Evolutionary conservation across 2,113 vertebrate genomes (phyloP).

Genomic region (Mormoops blainvillei): DNA sequence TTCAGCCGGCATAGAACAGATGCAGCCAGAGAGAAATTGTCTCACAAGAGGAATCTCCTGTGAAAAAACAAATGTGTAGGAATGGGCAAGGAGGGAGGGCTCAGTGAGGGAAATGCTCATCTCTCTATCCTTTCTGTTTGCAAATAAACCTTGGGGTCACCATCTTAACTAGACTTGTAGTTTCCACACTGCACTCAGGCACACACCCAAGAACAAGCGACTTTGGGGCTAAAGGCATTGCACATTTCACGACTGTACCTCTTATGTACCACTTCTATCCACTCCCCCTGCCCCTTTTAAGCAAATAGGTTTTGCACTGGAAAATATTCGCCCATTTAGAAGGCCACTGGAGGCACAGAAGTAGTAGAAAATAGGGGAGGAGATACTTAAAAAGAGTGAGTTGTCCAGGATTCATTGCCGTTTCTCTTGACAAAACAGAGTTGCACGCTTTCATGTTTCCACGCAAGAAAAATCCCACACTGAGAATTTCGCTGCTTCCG

Average conservation of each 20-base stretch:
- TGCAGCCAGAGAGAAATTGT: background rate
- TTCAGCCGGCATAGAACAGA: background rate
- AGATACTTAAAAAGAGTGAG: background rate
- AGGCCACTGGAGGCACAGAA: constrained; percentile 36
- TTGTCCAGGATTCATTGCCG: background rate
- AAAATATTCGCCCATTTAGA: background rate
- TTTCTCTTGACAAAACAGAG: background rate
- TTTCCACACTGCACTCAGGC: background rate
- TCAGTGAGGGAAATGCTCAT: background rate
- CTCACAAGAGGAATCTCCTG: background rate
- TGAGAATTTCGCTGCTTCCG: background rate
- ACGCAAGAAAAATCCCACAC: background rate
- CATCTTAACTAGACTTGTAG: background rate
- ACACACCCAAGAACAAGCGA: background rate
- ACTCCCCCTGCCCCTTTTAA: background rate
- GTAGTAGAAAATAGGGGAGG: background rate
- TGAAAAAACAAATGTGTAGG: background rate
- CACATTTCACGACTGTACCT: background rate
- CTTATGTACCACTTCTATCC: background rate
- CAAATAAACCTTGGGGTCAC: background rate
- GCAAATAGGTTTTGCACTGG: background rate
- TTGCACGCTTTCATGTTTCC: background rate
- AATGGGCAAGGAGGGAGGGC: background rate
- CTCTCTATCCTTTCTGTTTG: background rate
- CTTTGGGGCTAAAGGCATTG: background rate